A percentile compares a stretch with the other conserved stretches of the same genome.
Conservation (phyloP, 2,113 vertebrate species). For the Onychorhynchus coronatus region DNA sequence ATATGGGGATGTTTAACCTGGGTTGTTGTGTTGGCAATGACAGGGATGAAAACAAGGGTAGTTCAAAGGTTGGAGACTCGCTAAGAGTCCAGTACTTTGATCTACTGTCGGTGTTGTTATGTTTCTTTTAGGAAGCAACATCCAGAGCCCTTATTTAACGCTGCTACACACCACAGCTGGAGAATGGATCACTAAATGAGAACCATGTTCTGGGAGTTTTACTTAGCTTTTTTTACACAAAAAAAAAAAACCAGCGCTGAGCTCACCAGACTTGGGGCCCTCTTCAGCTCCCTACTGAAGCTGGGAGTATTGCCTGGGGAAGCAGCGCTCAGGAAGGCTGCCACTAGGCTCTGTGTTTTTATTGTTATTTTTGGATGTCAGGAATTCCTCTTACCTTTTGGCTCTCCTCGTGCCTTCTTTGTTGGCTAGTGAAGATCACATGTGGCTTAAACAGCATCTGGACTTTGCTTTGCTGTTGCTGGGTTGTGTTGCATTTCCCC, state of each 20-base stretch:
- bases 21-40: constrained; percentile 46
- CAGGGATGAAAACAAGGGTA: constrained; percentile 53
- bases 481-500: background rate
- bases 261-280: constrained; percentile 52
- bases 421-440: constrained; percentile 45
- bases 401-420: background rate
- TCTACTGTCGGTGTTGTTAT: constrained; percentile 64
- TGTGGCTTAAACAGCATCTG: constrained; percentile 36
- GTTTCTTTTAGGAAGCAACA: constrained; percentile 63
- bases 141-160: constrained; percentile 63
- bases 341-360: constrained; percentile 32
- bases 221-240: constrained; percentile 1
- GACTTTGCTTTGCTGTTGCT: constrained; percentile 50
- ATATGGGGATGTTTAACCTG: constrained; percentile 55
- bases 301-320: constrained; percentile 52
- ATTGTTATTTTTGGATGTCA: constrained; percentile 39
- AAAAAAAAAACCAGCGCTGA: constrained; percentile 10
- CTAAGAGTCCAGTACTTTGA: constrained; percentile 76
- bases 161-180: constrained; percentile 44
- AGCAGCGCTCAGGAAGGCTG: background rate
- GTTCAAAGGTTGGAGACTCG: constrained; percentile 60
- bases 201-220: constrained; percentile 57
- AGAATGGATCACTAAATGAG: constrained; percentile 66
- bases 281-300: constrained; percentile 43
- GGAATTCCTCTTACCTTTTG: constrained; percentile 24